Conservation (phyloP, 2,113 vertebrate genomes). For the Lagenorhynchus albirostris region DNA sequence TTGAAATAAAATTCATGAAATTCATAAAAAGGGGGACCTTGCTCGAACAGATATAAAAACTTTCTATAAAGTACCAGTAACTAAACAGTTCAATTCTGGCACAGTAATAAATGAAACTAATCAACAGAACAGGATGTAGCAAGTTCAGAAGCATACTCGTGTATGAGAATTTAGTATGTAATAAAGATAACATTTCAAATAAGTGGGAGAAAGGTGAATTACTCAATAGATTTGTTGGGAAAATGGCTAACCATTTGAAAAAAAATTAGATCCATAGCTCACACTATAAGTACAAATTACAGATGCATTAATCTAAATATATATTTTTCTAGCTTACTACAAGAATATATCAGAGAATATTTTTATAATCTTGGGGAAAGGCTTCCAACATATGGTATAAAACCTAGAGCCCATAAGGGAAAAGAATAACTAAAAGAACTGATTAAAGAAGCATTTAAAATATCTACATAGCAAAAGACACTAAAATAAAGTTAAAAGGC, state of each 20-base stretch:
- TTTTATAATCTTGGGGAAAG: not conserved
- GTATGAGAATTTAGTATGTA: not conserved
- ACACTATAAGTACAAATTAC: not conserved
- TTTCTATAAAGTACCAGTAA: not conserved
- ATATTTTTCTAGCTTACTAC: not conserved
- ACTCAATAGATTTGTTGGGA: not conserved
- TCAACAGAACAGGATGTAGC: not conserved
- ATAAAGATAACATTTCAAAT: not conserved
- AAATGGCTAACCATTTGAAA: constrained; percentile 18
- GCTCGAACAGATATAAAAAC: not conserved
- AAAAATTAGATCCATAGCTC: not conserved
- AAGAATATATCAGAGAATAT: not conserved
- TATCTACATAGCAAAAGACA: constrained; percentile 24
- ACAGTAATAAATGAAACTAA: not conserved
- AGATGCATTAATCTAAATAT: not conserved
- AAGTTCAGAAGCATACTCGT: not conserved
- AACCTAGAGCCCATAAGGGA: not conserved
- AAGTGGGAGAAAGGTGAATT: not conserved
- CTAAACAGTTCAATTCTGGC: not conserved
- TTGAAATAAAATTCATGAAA: constrained; percentile 17
- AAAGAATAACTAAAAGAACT: not conserved
- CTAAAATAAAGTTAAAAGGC: constrained; percentile 27
- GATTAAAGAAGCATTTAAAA: constrained; percentile 1
- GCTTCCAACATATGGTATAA: not conserved
- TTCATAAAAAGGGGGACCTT: not conserved